Percentiles rank a stretch among this genome's conserved stretches.
Conservation (phyloP, 35 echinoderm and acorn worm species). For the Diadema setosum region DNA sequence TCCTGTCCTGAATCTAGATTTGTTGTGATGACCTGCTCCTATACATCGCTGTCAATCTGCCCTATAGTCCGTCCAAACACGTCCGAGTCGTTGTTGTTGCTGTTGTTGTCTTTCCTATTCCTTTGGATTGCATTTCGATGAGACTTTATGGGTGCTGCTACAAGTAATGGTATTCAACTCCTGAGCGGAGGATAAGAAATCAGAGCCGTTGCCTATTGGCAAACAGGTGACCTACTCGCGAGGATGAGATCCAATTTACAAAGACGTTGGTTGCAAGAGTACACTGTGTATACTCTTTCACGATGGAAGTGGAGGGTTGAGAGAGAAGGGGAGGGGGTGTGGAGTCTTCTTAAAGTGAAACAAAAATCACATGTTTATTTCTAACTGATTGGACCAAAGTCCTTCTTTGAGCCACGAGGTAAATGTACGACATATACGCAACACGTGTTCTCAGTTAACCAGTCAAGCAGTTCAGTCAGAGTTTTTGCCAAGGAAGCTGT, state of each 20-base stretch:
- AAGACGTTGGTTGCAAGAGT: not conserved
- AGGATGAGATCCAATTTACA: not conserved
- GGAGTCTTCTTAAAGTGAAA: not conserved
- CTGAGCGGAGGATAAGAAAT: not conserved
- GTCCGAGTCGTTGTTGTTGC: not conserved
- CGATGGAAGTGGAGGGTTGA: not conserved
- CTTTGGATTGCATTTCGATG: too few relatives aligned
- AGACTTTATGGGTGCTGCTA: too few relatives aligned
- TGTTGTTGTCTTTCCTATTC: not conserved
- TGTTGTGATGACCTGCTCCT: not conserved
- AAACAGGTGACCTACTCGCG: not conserved
- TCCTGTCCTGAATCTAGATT: too few relatives aligned
- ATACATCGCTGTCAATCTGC: not conserved
- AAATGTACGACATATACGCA: not conserved
- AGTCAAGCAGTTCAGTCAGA: too few relatives aligned
- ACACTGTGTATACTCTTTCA: not conserved
- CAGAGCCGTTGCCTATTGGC: not conserved
- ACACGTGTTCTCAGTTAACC: too few relatives aligned
- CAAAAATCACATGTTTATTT: not conserved
- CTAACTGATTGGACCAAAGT: not conserved
- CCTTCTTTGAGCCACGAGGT: not conserved
- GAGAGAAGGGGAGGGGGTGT: not conserved
- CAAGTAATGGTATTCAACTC: too few relatives aligned
- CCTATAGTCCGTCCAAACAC: not conserved
- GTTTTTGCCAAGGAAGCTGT: too few relatives aligned